Conservation (phyloP, 2,113 vertebrate genomes). For the Thamnaconus septentrionalis region DNA sequence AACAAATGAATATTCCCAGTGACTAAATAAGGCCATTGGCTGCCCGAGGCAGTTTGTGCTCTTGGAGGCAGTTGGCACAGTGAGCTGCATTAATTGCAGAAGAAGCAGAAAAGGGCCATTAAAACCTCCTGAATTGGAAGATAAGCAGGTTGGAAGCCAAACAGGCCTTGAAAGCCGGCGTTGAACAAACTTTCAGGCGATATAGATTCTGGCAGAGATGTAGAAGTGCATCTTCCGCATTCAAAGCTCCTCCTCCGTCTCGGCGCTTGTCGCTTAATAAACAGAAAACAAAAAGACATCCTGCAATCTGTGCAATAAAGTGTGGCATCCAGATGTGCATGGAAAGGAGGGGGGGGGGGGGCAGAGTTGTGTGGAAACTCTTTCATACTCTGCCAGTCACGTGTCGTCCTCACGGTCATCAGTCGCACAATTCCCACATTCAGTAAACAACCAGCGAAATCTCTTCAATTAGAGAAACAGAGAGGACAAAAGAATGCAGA, state of each 20-base stretch:
- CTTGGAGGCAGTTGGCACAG: slow-evolving; percentile 42
- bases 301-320: slow-evolving; percentile 7
- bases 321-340: not conserved
- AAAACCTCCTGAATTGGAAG: slow-evolving; percentile 35
- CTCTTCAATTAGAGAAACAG: slow-evolving; percentile 1
- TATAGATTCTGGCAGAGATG: slow-evolving; percentile 20
- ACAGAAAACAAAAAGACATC: slow-evolving; percentile 20
- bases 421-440: slow-evolving; percentile 3
- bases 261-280: not conserved
- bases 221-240: slow-evolving; percentile 24
- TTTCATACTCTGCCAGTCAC: not conserved
- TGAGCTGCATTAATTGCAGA: slow-evolving; percentile 55
- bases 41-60: slow-evolving; percentile 48
- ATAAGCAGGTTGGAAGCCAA: slow-evolving; percentile 53
- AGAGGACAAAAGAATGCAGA: slow-evolving; percentile 1
- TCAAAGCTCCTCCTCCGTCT: slow-evolving; percentile 8
- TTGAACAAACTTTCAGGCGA: slow-evolving; percentile 43
- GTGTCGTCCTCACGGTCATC: not conserved
- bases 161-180: slow-evolving; percentile 32
- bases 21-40: slow-evolving; percentile 64
- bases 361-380: not conserved
- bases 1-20: slow-evolving; percentile 65
- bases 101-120: slow-evolving; percentile 47
- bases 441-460: slow-evolving; percentile 14
- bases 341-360: not conserved